Evolutionary conservation across 2,888 invertebrate genomes (phyloP), one percentile per base, ranked within the genome.

Genomic region (Parnassius apollo): DNA sequence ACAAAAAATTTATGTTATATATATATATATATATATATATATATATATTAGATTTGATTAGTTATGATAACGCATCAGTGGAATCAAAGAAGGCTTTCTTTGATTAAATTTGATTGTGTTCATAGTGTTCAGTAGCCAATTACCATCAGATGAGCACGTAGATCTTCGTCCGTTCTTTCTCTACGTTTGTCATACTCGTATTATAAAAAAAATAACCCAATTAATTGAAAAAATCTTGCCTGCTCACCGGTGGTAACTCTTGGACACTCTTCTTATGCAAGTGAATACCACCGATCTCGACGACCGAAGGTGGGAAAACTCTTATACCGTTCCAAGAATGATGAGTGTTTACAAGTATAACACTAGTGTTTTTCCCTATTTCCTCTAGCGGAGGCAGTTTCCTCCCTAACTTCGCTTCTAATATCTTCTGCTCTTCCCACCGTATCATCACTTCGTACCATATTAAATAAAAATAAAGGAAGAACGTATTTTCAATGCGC

Each of bases 241-340:
- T n/a, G 51, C 69, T 71, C 71, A 82, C 82, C 71, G 73, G 61
- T 12, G 77, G 72, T 12, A 83, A 65, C 2, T 76, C 65, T 45
- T 72, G 68, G 10, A 72, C 65, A 46, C 58, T 72, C 55, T 68
- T 75, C 46, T 81, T 76, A 65, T 80, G 76, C 22, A 93, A 76
- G 77, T 93, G 92, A 61, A 93, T 79, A 35, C 93, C 93, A 44
- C 92, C 93, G 7, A 93, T 85, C 78, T 93, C 93, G 1, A 93
- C 80, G 11, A 91, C 76, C 12, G 81, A 81, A 0, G 93, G 93
- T 46, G 87, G 85, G 50, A 85, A 64, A 1, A 88, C 87, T 66
- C 82, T 76, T 12, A 89, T 83, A 13, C 84, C 80, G 60, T 87
- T 90, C 59, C 91, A 69, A 51, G 81, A 80, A 67, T 84, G 78